Percentiles rank a stretch among this genome's conserved stretches.
Evolutionary conservation across 35 echinoderm and acorn worm species (phyloP).

Genomic region (Holothuria glaberrima): DNA sequence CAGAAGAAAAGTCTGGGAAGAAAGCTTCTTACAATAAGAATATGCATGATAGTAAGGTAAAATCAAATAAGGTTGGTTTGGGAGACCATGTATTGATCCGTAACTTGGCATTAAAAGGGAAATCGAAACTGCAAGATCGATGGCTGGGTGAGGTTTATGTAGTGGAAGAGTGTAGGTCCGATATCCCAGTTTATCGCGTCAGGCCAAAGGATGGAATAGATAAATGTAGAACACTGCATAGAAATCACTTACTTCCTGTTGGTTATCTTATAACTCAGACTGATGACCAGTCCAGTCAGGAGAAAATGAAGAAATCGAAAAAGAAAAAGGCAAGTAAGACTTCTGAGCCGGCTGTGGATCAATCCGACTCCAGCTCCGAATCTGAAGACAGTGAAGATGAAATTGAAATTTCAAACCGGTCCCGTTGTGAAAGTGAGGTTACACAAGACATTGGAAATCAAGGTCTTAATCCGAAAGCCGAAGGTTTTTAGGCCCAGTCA

Average conservation of each 20-base stretch:
- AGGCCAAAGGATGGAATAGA: background rate
- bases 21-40: background rate
- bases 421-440: no score
- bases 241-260: conserved; percentile 8
- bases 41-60: background rate
- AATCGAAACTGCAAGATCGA: background rate
- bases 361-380: no score
- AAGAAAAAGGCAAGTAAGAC: no score
- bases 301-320: no score
- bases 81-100: background rate
- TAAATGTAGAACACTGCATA: background rate
- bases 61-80: background rate
- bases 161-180: background rate
- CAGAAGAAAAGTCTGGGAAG: conserved; percentile 1
- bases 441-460: no score
- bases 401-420: no score
- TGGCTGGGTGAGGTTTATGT: background rate
- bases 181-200: background rate
- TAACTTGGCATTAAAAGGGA: background rate
- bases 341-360: no score
- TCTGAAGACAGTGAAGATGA: no score
- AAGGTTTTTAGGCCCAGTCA: no score
- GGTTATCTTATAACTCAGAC: background rate
- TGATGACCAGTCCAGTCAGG: no score
- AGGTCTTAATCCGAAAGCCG: no score